A percentile compares a stretch with the other conserved stretches of the same genome.
Conservation (phyloP, 2,888 invertebrate genomes). For the Thereva unica region DNA sequence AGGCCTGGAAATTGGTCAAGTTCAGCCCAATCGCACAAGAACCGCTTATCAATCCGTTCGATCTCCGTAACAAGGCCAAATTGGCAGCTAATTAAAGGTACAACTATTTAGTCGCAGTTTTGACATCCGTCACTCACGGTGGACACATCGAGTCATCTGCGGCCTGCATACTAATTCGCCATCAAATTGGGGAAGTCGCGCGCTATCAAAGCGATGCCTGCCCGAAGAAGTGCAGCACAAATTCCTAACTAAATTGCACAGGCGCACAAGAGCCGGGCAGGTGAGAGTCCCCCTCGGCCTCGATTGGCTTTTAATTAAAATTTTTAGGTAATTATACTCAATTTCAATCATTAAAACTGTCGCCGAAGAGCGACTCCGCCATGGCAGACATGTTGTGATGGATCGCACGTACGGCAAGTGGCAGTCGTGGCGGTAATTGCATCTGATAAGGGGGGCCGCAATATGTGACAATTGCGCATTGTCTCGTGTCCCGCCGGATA, state of each 20-base stretch:
- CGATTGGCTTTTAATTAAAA: constrained; percentile 27
- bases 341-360: constrained; percentile 29
- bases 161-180: constrained; percentile 40
- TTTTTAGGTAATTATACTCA: constrained; percentile 30
- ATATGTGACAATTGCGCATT: constrained; percentile 14
- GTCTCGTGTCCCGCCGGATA: not conserved
- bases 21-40: constrained; percentile 17
- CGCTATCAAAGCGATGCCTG: not conserved
- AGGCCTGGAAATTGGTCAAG: not conserved
- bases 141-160: constrained; percentile 44
- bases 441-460: constrained; percentile 5
- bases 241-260: constrained; percentile 1
- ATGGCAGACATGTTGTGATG: no score
- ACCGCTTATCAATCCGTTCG: constrained; percentile 40
- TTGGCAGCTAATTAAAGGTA: constrained; percentile 56
- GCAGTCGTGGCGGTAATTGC: constrained; percentile 9
- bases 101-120: constrained; percentile 51
- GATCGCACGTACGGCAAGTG: not conserved
- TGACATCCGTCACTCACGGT: constrained; percentile 49
- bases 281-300: constrained; percentile 7
- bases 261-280: constrained; percentile 10
- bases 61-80: constrained; percentile 49
- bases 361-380: no score
- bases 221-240: not conserved
- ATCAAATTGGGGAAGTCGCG: not conserved